These are phyloP conservation scores for Stenichneumon culpator DNA, from an alignment of 2,888 invertebrate genomes.

Conservation along the genomic window DNA sequence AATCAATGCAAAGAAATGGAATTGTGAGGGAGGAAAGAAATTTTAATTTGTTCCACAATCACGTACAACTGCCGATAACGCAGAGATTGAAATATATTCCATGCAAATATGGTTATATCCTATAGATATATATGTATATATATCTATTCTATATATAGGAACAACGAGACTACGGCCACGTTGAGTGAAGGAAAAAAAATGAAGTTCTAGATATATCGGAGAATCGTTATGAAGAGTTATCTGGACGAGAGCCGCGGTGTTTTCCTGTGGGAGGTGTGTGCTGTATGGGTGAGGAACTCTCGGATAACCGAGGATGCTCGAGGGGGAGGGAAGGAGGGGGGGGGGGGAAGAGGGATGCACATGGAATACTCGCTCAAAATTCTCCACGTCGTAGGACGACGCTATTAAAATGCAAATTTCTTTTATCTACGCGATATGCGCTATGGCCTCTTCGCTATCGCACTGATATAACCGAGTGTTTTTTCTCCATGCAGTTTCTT, in stretches of 20 bases:
- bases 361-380: slow-evolving; percentile 38
- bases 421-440: slow-evolving; percentile 65
- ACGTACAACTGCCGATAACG: background rate
- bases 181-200: background rate
- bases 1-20: background rate
- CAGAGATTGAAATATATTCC: slow-evolving; percentile 40
- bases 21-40: background rate
- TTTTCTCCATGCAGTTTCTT: slow-evolving; percentile 13
- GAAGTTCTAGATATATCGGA: slow-evolving; percentile 21
- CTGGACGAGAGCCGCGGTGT: slow-evolving; percentile 22
- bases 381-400: slow-evolving; percentile 39
- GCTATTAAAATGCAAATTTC: slow-evolving; percentile 73
- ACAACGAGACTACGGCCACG: background rate
- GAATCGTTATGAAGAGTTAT: slow-evolving; percentile 53
- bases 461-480: slow-evolving; percentile 49
- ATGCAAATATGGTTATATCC: slow-evolving; percentile 18
- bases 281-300: slow-evolving; percentile 37
- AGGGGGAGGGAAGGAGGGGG: background rate
- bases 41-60: slow-evolving; percentile 23
- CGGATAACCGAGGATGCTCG: slow-evolving; percentile 27
- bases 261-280: slow-evolving; percentile 20
- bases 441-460: slow-evolving; percentile 53
- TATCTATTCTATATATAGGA: background rate
- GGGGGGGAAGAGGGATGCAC: slow-evolving; percentile 4
- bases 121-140: too few species aligned